phyloP scores from a whole-genome alignment of 2,113 vertebrate species.

The Pituophis catenifer region DNA sequence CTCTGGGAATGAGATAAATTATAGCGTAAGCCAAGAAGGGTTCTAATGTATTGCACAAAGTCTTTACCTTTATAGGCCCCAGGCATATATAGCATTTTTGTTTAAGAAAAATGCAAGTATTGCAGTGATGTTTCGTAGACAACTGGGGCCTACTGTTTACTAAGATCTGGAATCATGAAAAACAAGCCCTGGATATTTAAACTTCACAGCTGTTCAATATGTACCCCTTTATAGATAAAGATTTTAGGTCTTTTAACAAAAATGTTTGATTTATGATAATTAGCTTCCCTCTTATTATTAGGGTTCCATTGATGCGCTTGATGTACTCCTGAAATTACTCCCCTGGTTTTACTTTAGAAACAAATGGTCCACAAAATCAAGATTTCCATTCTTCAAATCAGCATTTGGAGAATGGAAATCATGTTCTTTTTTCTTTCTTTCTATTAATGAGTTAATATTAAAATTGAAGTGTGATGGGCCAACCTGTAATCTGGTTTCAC shows the following conservation, averaged over 20 bases:
- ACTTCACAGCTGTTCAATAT: neutral
- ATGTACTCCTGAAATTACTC: neutral
- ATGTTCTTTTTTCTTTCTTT: neutral
- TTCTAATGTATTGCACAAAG: neutral
- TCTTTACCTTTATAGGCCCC: neutral
- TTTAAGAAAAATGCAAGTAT: neutral
- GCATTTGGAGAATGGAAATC: neutral
- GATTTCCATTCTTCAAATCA: neutral
- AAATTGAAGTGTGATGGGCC: neutral
- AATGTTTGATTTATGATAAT: neutral
- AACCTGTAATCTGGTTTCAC: neutral
- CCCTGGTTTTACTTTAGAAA: neutral
- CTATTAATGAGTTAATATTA: neutral
- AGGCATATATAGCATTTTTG: neutral
- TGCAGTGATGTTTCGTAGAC: neutral
- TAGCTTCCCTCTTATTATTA: neutral
- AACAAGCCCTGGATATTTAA: neutral
- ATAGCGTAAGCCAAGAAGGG: neutral
- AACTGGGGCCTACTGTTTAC: neutral
- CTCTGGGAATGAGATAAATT: neutral
- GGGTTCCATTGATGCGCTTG: neutral
- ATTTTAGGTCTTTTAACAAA: neutral
- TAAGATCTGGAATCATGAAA: neutral
- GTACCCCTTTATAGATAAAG: neutral
- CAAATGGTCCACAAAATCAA: neutral